Percentiles rank a stretch among this genome's conserved stretches.
Evolutionary conservation across 2,797 vertebrate species (phyloP).

Genomic region (Oreortyx pictus): DNA sequence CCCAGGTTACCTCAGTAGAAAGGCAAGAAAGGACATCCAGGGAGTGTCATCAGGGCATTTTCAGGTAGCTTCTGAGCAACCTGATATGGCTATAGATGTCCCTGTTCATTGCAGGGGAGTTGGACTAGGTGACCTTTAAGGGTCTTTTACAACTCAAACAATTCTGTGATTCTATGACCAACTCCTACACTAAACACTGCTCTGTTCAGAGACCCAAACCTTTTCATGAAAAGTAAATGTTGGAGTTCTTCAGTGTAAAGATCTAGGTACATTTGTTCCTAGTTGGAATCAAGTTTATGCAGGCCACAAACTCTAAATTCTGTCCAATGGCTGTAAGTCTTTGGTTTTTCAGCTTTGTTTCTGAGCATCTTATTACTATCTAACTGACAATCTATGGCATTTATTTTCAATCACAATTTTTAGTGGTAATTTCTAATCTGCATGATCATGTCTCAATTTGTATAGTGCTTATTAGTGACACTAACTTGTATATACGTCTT

Average conservation of each 20-base stretch:
- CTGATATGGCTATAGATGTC: too few relatives aligned
- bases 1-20: not conserved
- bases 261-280: not conserved
- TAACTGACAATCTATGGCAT: not conserved
- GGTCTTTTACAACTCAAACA: too few relatives aligned
- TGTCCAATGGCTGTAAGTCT: not conserved
- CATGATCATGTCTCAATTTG: not conserved
- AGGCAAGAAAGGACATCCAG: not conserved
- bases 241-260: not conserved
- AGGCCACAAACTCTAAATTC: not conserved
- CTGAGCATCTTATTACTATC: not conserved
- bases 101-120: too few relatives aligned
- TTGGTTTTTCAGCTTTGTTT: not conserved
- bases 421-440: not conserved
- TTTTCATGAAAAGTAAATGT: not conserved
- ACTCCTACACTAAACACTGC: fast-evolving
- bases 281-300: not conserved
- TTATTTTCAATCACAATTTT: not conserved
- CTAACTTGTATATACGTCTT: not conserved
- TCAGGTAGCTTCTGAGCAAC: too few relatives aligned
- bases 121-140: too few relatives aligned
- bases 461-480: not conserved
- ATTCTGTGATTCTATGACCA: not conserved
- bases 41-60: fast-evolving
- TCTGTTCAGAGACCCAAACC: not conserved